Evolutionary conservation across 2,888 invertebrate species (phyloP), one percentile per base, ranked within the genome.

Genomic region (Opisthograptis luteolata): DNA sequence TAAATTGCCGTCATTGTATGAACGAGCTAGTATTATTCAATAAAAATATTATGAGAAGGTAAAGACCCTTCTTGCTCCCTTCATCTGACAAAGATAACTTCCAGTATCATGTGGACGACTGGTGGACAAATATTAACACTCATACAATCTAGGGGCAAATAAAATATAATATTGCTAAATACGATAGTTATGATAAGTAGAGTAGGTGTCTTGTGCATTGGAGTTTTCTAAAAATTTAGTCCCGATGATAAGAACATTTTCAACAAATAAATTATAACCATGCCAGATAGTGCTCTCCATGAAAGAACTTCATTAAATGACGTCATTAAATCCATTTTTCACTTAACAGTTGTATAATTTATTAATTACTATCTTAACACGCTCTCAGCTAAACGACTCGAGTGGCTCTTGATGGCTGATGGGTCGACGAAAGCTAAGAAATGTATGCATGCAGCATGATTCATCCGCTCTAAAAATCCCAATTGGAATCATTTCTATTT

Each of bases 1-100:
- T 79, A 84, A 82, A 84, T 81, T 80, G 70, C 70, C 64, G 70
- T 71, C 79, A 76, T 74, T 78, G 72, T 73, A 69, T 67, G 69
- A 68, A 66, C 60, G 60, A 70, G 58, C 62, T 54, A 50, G 58
- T 55, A 58, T 58, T 62, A 61, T 66, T 64, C 58, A 64, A 67
- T 65, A 72, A 69, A 64, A 63, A 62, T 45, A 48, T 58, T 24
- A 35, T n/a, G 40, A 37, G 17, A 34, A 36, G 9, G 15, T 25
- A 32, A 7, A 17, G 30, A 4, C 9, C 10, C 4, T 2, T 2
- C 4, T 2, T 2, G 25, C 8, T 22, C 22, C 7, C 17, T 17
- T 17, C 17, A 17, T 3, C 2, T 17, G 17, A 3, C 5, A 17
- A 17, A 17, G 2, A 17, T 3, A 3, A 17, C 5, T 17, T 17